Evolutionary conservation across 2,113 vertebrate genomes (phyloP).

Genomic region (Gopherus flavomarginatus): DNA sequence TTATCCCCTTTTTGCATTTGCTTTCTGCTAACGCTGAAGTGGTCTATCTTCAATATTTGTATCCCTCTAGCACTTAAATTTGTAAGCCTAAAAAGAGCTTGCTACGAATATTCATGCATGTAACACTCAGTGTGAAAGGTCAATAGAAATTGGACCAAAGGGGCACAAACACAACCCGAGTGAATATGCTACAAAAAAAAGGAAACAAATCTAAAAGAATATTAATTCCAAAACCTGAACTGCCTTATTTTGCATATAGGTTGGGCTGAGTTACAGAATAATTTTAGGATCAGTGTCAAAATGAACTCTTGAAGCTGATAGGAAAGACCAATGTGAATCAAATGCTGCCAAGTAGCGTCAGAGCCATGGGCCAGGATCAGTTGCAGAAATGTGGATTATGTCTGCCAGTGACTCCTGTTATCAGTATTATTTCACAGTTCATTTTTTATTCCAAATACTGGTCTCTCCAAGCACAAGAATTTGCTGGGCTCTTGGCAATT

Average conservation of each 20-base stretch:
- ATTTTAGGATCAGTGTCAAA: neutral
- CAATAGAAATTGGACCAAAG: slow-evolving; percentile 3
- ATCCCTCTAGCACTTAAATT: neutral
- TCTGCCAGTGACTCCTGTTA: slow-evolving; percentile 54
- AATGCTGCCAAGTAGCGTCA: neutral
- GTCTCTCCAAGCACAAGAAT: slow-evolving; percentile 2
- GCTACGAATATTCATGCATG: neutral
- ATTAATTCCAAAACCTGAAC: neutral
- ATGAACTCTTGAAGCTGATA: neutral
- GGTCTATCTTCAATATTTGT: neutral
- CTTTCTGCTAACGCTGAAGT: slow-evolving; percentile 24
- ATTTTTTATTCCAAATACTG: neutral
- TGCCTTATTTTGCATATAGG: neutral
- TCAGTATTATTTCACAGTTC: slow-evolving; percentile 59
- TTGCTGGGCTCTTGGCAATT: neutral
- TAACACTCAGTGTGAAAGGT: neutral
- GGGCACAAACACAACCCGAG: neutral
- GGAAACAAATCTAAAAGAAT: neutral
- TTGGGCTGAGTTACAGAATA: neutral
- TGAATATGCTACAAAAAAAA: neutral
- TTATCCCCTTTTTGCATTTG: neutral
- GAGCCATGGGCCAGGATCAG: slow-evolving; percentile 29
- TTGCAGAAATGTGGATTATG: slow-evolving; percentile 52
- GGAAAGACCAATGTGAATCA: neutral
- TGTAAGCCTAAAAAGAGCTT: neutral